These are phyloP conservation scores for Apodemia zela DNA, from an alignment of 2,888 invertebrate genomes.

Conservation along the genomic window DNA sequence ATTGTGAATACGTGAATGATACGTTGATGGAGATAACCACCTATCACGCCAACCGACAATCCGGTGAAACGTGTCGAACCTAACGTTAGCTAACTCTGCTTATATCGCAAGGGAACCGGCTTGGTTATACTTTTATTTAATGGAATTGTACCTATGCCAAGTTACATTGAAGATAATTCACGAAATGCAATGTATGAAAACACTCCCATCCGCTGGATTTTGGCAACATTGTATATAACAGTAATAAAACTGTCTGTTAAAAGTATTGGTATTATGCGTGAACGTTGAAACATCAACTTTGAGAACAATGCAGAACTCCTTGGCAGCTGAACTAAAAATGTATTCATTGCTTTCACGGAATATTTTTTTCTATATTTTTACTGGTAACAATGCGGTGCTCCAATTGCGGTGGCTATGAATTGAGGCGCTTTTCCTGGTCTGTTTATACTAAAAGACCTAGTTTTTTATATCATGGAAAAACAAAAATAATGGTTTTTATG, in stretches of 20 bases:
- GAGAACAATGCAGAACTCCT: neutral
- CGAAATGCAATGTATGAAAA: neutral
- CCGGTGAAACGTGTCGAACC: too few species aligned
- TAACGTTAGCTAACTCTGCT: too few species aligned
- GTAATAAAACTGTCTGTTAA: neutral
- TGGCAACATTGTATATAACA: neutral
- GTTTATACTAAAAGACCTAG: neutral
- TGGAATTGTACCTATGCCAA: slow-evolving; percentile 1
- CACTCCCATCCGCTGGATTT: neutral
- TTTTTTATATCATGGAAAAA: too few species aligned
- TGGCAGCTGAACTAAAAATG: slow-evolving; percentile 1
- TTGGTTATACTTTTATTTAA: neutral
- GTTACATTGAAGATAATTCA: neutral
- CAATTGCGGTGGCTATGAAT: neutral
- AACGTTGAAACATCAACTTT: neutral
- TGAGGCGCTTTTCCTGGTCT: neutral
- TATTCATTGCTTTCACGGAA: neutral
- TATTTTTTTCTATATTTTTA: slow-evolving; percentile 4
- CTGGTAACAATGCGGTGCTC: slow-evolving; percentile 6
- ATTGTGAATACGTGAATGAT: too few species aligned
- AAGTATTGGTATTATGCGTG: slow-evolving; percentile 3
- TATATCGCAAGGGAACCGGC: too few species aligned
- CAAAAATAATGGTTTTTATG: too few species aligned
- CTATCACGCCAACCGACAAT: too few species aligned
- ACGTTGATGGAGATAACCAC: too few species aligned